A percentile compares a stretch with the other conserved stretches of the same genome.
Conservation (phyloP, 1,140 invertebrate genomes). For the Oreohelix idahoensis region DNA sequence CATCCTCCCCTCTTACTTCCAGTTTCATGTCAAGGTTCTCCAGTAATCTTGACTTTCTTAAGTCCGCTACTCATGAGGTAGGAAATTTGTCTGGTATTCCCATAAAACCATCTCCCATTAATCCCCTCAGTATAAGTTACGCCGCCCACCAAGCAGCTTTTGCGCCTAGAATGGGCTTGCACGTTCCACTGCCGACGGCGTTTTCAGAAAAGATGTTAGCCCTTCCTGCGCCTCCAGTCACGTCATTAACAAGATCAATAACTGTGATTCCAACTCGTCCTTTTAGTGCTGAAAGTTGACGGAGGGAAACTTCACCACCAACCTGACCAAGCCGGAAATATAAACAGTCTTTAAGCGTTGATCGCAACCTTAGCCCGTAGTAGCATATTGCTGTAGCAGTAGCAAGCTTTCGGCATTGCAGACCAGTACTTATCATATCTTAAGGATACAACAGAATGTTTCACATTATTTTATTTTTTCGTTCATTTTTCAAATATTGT, state of each 20-base stretch:
- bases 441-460: too few relatives aligned
- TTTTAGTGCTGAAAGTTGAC: conserved; percentile 30
- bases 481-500: too few relatives aligned
- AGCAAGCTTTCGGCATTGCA: too few relatives aligned
- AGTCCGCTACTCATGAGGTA: conserved; percentile 28
- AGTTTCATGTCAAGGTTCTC: conserved; percentile 40
- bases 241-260: background rate
- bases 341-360: too few relatives aligned
- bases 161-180: conserved; percentile 33
- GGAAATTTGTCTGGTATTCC: conserved; percentile 33
- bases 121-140: conserved; percentile 39
- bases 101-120: conserved; percentile 52
- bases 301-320: too few relatives aligned
- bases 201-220: background rate
- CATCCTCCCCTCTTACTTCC: conserved; percentile 20
- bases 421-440: too few relatives aligned
- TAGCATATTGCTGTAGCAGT: too few relatives aligned
- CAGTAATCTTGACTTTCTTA: conserved; percentile 42
- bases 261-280: conserved; percentile 5
- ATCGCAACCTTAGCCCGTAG: too few relatives aligned
- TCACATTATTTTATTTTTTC: too few relatives aligned
- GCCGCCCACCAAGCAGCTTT: conserved; percentile 27
- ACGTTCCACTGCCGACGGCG: background rate
- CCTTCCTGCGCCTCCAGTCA: background rate
- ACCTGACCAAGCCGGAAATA: too few relatives aligned